Base-by-base conservation (phyloP, 1,140 invertebrate species). In the Ceratosolen fusciceps region DNA sequence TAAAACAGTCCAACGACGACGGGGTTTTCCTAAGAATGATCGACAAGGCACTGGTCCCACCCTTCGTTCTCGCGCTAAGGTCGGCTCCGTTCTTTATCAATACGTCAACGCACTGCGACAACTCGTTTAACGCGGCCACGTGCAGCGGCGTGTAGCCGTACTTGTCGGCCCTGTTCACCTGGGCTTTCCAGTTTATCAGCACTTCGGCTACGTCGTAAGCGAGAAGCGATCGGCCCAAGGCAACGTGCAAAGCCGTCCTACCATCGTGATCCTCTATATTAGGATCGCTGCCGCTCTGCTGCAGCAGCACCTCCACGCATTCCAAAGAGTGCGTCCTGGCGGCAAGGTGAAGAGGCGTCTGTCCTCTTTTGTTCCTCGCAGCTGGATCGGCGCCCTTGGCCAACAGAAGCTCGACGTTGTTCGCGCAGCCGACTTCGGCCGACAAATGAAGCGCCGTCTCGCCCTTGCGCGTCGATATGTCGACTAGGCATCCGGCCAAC, bases 61-160 rank as follows among this genome's bases (percentile, higher is more conserved):
- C 96, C 86, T 95, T 95, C 9, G 95, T 96, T 83, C 94, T 93
- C 0, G 95, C 94, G 10, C 94, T 96, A 0, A 97, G 93, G 90
- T 97, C 95, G 65, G 96, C 96, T 3, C 96, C 96, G 85, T 95
- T 92, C 85, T 94, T 94, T 29, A 97, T 94, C 37, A 98, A 88
- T 56, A 95, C 92, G 85, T 96, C 94, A 0, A 96, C 96, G 83
- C 95, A 96, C 81, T 94, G 93, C 0, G 95, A 95, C n/a, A 96
- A 89, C 43, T 96, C 95, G 85, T 96, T 96, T 0, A 96, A 87
- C 9, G 96, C 96, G 8, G 96, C 96, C 58, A 98, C 92, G 86
- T 98, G 97, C 21, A 98, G 89, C 0, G 96, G 95, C 0, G 96
- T 96, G 86, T 97, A 97, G 0, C 96, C 96, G 83, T 96, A 97